A percentile compares a stretch with the other conserved stretches of the same genome.
Evolutionary conservation across 2,888 invertebrate genomes (phyloP).

Genomic region (Resseliella maxima): DNA sequence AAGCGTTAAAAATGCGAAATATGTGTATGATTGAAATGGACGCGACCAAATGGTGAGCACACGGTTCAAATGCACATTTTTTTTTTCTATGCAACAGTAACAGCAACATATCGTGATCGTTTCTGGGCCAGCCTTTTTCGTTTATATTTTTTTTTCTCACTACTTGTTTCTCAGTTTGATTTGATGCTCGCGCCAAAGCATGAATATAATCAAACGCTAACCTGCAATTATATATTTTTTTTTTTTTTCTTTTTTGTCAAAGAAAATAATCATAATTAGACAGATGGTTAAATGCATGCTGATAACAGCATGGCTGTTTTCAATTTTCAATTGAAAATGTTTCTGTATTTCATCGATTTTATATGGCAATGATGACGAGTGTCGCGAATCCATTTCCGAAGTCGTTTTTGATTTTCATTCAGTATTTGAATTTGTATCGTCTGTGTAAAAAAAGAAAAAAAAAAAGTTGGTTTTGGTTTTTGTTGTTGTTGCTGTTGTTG

Average conservation of each 20-base stretch:
- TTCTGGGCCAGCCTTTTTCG: no score
- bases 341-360: neutral
- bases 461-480: no score
- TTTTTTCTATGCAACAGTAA: no score
- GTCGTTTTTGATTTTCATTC: neutral
- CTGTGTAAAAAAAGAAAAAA: neutral
- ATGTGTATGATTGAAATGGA: neutral
- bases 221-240: constrained; percentile 53
- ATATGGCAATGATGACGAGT: neutral
- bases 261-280: constrained; percentile 54
- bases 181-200: no score
- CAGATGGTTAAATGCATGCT: constrained; percentile 55
- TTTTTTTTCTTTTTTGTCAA: constrained; percentile 40
- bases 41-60: neutral
- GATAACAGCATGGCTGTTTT: constrained; percentile 51
- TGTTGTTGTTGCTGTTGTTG: neutral
- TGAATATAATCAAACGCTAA: constrained; percentile 46
- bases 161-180: neutral
- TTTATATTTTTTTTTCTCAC: neutral
- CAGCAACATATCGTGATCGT: no score
- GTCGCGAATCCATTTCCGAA: neutral
- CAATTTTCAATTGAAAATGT: constrained; percentile 12
- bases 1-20: neutral
- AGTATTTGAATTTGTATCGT: neutral
- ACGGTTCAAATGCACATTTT: neutral